These are phyloP conservation scores for Thalassophryne amazonica DNA, from an alignment of 2,797 vertebrate genomes.

Conservation along the genomic window DNA sequence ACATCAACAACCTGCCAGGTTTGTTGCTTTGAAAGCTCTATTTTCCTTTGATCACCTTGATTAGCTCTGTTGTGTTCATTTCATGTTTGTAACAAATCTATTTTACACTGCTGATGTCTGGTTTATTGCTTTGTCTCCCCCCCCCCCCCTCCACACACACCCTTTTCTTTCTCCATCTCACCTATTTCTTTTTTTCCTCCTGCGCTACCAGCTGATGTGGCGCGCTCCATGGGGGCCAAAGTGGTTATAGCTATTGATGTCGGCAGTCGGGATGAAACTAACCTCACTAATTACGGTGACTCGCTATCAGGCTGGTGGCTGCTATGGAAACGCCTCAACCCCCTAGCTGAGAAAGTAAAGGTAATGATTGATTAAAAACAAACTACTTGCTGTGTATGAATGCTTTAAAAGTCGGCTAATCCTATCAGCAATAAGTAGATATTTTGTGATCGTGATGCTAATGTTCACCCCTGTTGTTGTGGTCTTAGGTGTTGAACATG, in stretches of 20 bases:
- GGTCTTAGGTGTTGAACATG: conserved; percentile 90
- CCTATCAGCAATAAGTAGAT: conserved; percentile 10
- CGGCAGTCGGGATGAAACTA: conserved; percentile 92
- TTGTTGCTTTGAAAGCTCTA: conserved; percentile 1
- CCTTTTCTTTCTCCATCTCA: not conserved
- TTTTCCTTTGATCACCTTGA: too few relatives aligned
- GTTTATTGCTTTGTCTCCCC: too few relatives aligned
- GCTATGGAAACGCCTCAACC: conserved; percentile 96
- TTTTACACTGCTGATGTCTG: too few relatives aligned
- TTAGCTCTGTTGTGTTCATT: not conserved
- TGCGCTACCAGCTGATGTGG: conserved; percentile 85
- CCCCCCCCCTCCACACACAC: too few relatives aligned
- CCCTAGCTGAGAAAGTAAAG: conserved; percentile 91
- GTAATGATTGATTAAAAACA: conserved; percentile 65
- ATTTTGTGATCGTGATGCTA: not conserved
- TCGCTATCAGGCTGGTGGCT: conserved; percentile 95
- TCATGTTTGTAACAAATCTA: not conserved
- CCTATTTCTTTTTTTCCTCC: not conserved
- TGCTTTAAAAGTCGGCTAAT: conserved; percentile 19
- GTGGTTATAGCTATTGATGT: conserved; percentile 94
- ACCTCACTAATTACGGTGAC: conserved; percentile 95
- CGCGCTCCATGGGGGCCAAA: conserved; percentile 93
- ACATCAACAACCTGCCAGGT: conserved; percentile 93
- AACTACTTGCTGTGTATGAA: conserved; percentile 14
- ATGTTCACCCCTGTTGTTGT: not conserved